A percentile compares a stretch with the other conserved stretches of the same genome.
Conservation (phyloP, 35 echinoderm and acorn worm genomes). For the Ptychodera flava region DNA sequence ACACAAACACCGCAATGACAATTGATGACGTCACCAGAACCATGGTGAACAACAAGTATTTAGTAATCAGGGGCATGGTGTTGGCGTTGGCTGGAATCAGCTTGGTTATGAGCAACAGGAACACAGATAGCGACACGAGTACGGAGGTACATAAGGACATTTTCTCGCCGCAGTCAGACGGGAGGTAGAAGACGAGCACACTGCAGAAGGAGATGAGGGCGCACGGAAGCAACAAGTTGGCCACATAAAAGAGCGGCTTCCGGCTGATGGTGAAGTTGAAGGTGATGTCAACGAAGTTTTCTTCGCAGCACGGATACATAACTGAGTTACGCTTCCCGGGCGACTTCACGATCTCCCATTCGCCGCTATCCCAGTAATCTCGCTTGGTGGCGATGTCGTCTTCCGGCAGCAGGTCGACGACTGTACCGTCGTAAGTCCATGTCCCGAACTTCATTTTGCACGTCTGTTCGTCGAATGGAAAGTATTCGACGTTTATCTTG, state of each 20-base stretch:
- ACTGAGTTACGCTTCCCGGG: slow-evolving; percentile 35
- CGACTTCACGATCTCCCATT: slow-evolving; percentile 58
- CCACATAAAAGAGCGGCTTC: slow-evolving; percentile 93
- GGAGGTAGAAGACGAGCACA: slow-evolving; percentile 92
- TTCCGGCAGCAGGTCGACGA: slow-evolving; percentile 66
- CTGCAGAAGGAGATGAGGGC: slow-evolving; percentile 92
- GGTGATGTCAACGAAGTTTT: slow-evolving; percentile 72
- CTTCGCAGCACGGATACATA: slow-evolving; percentile 67
- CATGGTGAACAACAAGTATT: slow-evolving; percentile 96
- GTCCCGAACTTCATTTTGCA: slow-evolving; percentile 89
- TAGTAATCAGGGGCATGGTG: slow-evolving; percentile 89
- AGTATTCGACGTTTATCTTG: slow-evolving; percentile 82
- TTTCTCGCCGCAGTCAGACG: slow-evolving; percentile 90
- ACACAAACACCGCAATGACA: slow-evolving; percentile 75
- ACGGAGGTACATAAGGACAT: slow-evolving; percentile 86
- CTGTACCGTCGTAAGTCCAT: slow-evolving; percentile 66
- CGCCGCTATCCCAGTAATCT: slow-evolving; percentile 87
- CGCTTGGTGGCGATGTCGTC: slow-evolving; percentile 28
- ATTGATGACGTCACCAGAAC: slow-evolving; percentile 90
- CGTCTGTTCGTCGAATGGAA: slow-evolving; percentile 94
- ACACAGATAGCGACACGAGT: slow-evolving; percentile 84
- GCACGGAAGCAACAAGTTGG: slow-evolving; percentile 89
- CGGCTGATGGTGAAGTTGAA: slow-evolving; percentile 54
- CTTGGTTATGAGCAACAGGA: slow-evolving; percentile 71
- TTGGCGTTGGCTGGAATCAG: slow-evolving; percentile 96